Conservation (phyloP, 2,888 invertebrate species). For the Notodonta dromedarius region DNA sequence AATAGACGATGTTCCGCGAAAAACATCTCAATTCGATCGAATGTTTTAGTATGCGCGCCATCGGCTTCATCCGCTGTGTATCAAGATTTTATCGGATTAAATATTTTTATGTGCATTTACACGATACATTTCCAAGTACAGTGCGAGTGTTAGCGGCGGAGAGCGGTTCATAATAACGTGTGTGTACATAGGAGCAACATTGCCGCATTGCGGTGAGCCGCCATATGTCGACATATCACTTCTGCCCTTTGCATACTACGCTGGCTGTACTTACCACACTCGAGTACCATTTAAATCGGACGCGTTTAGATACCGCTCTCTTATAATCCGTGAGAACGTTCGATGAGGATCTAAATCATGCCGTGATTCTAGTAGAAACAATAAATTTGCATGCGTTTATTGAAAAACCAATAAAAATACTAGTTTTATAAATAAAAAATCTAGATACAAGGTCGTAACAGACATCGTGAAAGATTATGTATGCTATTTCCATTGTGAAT, state of each 20-base stretch:
- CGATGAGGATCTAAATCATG: not conserved
- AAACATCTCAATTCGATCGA: not conserved
- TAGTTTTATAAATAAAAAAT: not conserved
- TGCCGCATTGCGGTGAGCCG: slow-evolving; percentile 80
- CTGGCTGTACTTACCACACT: slow-evolving; percentile 37
- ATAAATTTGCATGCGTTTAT: not conserved
- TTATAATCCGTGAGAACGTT: slow-evolving; percentile 10
- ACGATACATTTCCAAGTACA: slow-evolving; percentile 56
- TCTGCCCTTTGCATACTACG: slow-evolving; percentile 68
- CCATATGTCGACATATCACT: slow-evolving; percentile 78
- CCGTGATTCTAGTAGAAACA: not conserved
- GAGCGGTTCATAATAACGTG: slow-evolving; percentile 66
- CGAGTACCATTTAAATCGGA: slow-evolving; percentile 55
- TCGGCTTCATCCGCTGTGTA: slow-evolving; percentile 27
- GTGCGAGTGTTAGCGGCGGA: slow-evolving; percentile 62
- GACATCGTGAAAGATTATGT: not conserved
- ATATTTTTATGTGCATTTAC: slow-evolving; percentile 29
- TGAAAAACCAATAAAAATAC: not conserved
- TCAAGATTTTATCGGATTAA: slow-evolving; percentile 25
- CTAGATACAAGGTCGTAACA: not conserved
- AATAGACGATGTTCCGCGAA: not conserved
- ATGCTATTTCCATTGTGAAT: not conserved
- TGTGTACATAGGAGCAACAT: slow-evolving; percentile 75
- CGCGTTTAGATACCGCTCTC: slow-evolving; percentile 31
- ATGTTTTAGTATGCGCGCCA: slow-evolving; percentile 18